phyloP scores from a whole-genome alignment of 30 jellyfish, hydroid and myxozoan genomes.

The Chironex yamaguchii region DNA sequence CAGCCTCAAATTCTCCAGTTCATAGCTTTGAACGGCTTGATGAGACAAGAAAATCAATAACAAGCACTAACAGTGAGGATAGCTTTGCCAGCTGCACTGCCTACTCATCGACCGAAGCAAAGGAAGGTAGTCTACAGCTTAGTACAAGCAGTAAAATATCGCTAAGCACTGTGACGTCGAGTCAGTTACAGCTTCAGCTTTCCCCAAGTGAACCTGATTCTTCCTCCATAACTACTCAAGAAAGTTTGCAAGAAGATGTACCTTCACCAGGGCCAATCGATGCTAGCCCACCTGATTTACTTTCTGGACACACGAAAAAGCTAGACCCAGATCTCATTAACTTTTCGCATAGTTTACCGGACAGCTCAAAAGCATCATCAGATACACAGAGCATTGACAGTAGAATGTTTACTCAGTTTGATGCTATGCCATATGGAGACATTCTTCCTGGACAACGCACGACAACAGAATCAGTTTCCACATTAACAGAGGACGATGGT shows the following conservation, averaged over 20 bases:
- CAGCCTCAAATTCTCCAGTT: background rate
- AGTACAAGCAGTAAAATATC: background rate
- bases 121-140: background rate
- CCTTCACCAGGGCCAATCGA: constrained; percentile 3
- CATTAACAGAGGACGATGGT: constrained; percentile 50
- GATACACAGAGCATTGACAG: constrained; percentile 95
- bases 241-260: background rate
- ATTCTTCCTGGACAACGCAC: constrained; percentile 62
- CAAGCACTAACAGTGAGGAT: constrained; percentile 54
- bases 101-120: constrained; percentile 49
- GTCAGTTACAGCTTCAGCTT: background rate
- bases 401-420: constrained; percentile 84
- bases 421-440: constrained; percentile 76
- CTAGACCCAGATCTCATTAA: constrained; percentile 88
- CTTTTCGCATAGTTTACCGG: constrained; percentile 44
- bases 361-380: constrained; percentile 50
- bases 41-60: background rate
- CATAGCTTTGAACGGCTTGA: background rate
- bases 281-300: constrained; percentile 61
- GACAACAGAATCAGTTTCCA: constrained; percentile 28
- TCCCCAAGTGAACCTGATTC: background rate
- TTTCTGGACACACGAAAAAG: constrained; percentile 63
- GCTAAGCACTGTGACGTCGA: background rate
- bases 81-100: constrained; percentile 80
- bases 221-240: background rate